Evolutionary conservation across 2,113 vertebrate genomes (phyloP).

Genomic region (Neomonachus schauinslandi): DNA sequence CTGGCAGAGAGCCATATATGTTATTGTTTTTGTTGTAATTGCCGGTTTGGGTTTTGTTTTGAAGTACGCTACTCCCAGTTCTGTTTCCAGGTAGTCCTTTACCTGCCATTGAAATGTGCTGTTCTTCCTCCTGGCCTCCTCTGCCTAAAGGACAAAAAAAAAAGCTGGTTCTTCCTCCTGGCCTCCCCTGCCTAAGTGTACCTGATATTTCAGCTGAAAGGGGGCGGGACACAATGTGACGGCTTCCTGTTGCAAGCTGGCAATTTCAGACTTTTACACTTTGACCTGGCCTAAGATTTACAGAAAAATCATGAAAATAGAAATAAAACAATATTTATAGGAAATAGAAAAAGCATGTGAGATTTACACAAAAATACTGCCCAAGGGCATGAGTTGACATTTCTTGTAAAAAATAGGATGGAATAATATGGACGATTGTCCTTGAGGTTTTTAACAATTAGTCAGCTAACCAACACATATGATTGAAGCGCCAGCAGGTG

Average conservation of each 20-base stretch:
- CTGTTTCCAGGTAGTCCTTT: conserved; percentile 68
- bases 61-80: conserved; percentile 31
- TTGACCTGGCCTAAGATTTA: conserved; percentile 29
- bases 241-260: neutral
- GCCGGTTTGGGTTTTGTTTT: neutral
- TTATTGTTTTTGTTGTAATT: conserved; percentile 6
- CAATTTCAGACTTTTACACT: conserved; percentile 32
- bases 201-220: conserved; percentile 77
- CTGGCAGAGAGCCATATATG: conserved; percentile 47
- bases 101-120: conserved; percentile 71
- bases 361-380: neutral
- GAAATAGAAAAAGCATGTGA: neutral
- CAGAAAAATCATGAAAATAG: neutral
- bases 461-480: neutral
- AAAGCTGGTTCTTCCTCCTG: conserved; percentile 22
- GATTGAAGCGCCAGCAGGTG: neutral
- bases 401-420: neutral
- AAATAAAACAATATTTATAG: neutral
- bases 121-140: conserved; percentile 44
- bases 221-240: neutral
- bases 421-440: neutral
- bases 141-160: neutral
- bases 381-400: neutral
- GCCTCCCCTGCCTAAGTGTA: conserved; percentile 46
- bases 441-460: neutral